Evolutionary conservation across 1,140 invertebrate species (phyloP).

Genomic region (Nixonia krombeini): DNA sequence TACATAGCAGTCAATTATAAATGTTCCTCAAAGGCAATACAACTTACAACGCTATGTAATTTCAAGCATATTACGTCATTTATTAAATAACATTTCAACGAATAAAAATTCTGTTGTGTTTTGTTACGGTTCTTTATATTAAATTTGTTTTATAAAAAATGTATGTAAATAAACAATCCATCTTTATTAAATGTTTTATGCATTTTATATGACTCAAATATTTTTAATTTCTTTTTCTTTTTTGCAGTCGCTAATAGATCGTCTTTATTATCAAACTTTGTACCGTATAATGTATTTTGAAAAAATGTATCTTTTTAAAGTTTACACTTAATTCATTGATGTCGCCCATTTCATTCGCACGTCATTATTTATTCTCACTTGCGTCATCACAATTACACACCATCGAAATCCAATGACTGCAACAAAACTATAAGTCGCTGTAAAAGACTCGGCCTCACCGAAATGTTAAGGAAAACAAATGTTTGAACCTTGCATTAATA

Average conservation of each 20-base stretch:
- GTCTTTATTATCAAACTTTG: too few relatives aligned
- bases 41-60: neutral
- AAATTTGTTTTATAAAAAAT: too few relatives aligned
- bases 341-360: conserved; percentile 15
- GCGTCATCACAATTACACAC: conserved; percentile 4
- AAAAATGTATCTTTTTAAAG: neutral
- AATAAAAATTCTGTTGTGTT: too few relatives aligned
- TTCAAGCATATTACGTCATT: neutral
- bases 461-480: neutral
- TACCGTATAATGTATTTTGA: neutral
- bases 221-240: neutral
- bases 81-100: neutral
- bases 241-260: neutral
- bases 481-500: neutral
- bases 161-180: too few relatives aligned
- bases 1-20: conserved; percentile 21
- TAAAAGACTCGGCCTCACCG: neutral
- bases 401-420: conserved; percentile 5
- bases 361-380: conserved; percentile 36
- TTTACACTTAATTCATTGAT: neutral
- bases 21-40: conserved; percentile 20
- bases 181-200: too few relatives aligned
- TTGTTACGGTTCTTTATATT: too few relatives aligned
- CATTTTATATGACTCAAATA: too few relatives aligned
- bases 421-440: neutral